Evolutionary conservation across 1,140 invertebrate species (phyloP).

Genomic region (Bombus cullumanus): DNA sequence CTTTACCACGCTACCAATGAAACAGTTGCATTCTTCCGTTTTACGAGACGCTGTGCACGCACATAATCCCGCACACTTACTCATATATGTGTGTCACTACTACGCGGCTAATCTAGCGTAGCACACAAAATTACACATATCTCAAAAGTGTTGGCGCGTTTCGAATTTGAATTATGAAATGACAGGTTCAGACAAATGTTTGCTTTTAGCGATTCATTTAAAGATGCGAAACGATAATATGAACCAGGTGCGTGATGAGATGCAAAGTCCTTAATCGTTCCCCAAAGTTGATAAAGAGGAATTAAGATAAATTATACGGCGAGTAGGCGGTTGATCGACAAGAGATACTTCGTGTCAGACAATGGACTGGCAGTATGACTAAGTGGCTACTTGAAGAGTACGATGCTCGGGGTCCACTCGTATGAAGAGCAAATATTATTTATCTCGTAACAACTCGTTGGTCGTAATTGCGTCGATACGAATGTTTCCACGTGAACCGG

Average conservation of each 20-base stretch:
- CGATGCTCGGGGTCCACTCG: slow-evolving; percentile 31
- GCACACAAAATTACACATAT: no score
- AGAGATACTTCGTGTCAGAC: slow-evolving; percentile 50
- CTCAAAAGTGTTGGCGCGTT: no score
- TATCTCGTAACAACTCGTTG: slow-evolving; percentile 37
- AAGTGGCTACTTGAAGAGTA: slow-evolving; percentile 44
- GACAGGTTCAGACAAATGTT: no score
- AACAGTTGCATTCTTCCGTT: no score
- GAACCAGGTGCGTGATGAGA: neutral
- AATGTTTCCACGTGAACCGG: slow-evolving; percentile 21
- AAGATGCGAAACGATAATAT: neutral
- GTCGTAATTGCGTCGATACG: slow-evolving; percentile 38
- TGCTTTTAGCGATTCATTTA: no score
- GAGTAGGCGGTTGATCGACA: slow-evolving; percentile 46
- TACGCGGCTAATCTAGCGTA: no score
- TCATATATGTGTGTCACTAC: no score
- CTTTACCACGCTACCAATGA: no score
- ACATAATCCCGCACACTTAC: no score
- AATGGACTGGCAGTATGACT: slow-evolving; percentile 55
- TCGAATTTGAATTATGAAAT: neutral
- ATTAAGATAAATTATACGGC: slow-evolving; percentile 42
- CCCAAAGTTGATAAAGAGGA: slow-evolving; percentile 39
- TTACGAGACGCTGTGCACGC: no score
- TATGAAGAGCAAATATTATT: slow-evolving; percentile 57
- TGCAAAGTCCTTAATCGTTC: neutral